These are phyloP conservation scores for Acanthosepion lycidas DNA, from an alignment of 2,888 invertebrate genomes.

Conservation along the genomic window DNA sequence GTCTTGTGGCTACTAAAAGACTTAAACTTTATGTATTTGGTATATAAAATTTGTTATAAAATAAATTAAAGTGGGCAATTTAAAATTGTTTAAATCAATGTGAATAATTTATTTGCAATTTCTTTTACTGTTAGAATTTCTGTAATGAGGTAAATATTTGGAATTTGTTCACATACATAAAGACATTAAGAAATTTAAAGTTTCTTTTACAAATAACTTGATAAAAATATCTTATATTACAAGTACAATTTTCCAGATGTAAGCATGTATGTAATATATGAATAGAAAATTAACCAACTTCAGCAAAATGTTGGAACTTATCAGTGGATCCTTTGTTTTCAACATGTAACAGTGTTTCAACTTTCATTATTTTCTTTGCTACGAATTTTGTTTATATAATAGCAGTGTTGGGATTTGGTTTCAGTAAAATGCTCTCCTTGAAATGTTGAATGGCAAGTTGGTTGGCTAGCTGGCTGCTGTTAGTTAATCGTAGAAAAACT, in stretches of 20 bases:
- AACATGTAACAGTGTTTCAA: not conserved
- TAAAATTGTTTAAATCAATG: too few species aligned
- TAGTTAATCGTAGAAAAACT: not conserved
- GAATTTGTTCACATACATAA: not conserved
- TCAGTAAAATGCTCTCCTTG: not conserved
- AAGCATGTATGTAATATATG: not conserved
- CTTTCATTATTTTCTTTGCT: constrained; percentile 17
- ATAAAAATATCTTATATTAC: not conserved
- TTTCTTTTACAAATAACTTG: not conserved
- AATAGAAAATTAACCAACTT: not conserved
- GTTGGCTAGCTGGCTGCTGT: not conserved
- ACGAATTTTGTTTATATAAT: not conserved
- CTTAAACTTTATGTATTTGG: too few species aligned
- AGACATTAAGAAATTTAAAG: not conserved
- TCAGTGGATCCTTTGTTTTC: not conserved
- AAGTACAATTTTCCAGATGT: not conserved
- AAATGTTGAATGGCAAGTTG: not conserved
- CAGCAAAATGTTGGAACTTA: not conserved
- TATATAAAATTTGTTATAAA: too few species aligned
- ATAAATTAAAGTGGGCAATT: too few species aligned
- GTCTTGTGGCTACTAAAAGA: too few species aligned
- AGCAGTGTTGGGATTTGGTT: not conserved
- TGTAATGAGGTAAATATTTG: too few species aligned
- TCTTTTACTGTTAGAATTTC: too few species aligned
- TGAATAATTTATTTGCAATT: too few species aligned